Evolutionary conservation across 2,888 invertebrate species (phyloP), one percentile per base, ranked within the genome.

Genomic region (Drosophila paramelanica): DNA sequence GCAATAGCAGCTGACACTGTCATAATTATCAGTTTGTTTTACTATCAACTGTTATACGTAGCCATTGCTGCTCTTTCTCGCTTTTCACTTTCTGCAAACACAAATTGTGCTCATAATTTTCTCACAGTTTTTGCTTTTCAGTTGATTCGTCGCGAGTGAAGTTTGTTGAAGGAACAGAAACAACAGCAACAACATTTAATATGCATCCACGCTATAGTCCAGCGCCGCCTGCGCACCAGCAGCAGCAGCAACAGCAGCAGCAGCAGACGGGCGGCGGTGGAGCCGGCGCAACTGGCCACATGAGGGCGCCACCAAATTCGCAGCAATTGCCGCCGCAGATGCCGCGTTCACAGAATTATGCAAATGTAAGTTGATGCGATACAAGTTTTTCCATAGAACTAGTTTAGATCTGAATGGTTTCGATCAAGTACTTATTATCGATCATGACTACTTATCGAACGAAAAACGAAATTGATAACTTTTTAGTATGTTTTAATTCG

Each of bases 321-420:
- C 76, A 87, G 47, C 88, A 88, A 56, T 72, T 86, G 59, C 73
- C 83, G 31, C 83, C 79, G 17, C 77, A 70, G 20, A 73, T 76
- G 57, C 74, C 85, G 47, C 85, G 85, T 56, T 76, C 81, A 62
- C 82, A 81, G 83, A 91, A 91, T 90, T 92, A 93, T 92, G 92
- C 89, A 89, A 92, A 92, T 91, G 93, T 93, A 93, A 93, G 93
- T 93, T 93, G 13, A 14, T 33, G 13, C 10, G 17, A 7, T 3
- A 11, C 4, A 2, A 4, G 41, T 14, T 42, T n/a, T 31, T 45
- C 10, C 7, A 8, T 10, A 38, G 5, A 27, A 10, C 27, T 38
- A 13, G 11, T 11, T 7, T 36, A 13, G n/a, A 25, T 50, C 23
- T 23, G 23, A 8, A 0, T 13, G 5, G 10, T 53, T 23, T 31